Base-by-base conservation (phyloP, 2,888 invertebrate genomes). In the Urechis unicinctus region DNA sequence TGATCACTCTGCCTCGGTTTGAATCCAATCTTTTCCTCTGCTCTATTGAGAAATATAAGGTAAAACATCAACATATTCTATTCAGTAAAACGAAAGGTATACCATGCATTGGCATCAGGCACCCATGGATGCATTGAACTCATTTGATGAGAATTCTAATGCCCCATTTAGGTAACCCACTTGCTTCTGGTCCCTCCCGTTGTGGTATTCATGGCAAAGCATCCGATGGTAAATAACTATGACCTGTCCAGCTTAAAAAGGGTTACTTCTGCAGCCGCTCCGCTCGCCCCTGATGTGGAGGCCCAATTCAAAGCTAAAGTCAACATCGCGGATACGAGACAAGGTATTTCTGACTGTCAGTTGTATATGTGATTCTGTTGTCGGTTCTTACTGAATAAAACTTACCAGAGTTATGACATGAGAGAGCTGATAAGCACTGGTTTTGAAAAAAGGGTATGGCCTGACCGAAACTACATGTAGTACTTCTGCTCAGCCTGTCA, bases 171-270 rank as follows among this genome's bases (percentile, higher is more conserved):
- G 83, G 82, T 88, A 2, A 83, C 82, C n/a, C 64, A 85, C 42
- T 73, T 89, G 3, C 86, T 86, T 63, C 73, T 87, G 2, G 91
- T 90, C 6, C 91, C 92, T 3, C 91, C 91, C 21, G 81, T 88
- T 55, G 84, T 90, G 73, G 83, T 91, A 24, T 84, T 89, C 65
- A 82, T 91, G 79, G 83, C 83, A 1, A 82, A 85, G 56, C 82
- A 85, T 72, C 83, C 85, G 0, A 80, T 83, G 50, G 86, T 89
- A 2, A 81, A 84, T 44, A 83, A 86, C 59, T 91, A 87, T 70
- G 86, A 93, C 75, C 78, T 93, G 55, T 84, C 86, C 0, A 85
- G 84, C 13, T 72, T 93, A 2, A 81, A 83, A 66, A 82, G 83
- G 49, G 81, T 91, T 48, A 82, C 85, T 2, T 85, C 86, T 67